These are phyloP conservation scores for Lethenteron camtschaticum DNA, from an alignment of 2,113 vertebrate species.

Conservation along the genomic window DNA sequence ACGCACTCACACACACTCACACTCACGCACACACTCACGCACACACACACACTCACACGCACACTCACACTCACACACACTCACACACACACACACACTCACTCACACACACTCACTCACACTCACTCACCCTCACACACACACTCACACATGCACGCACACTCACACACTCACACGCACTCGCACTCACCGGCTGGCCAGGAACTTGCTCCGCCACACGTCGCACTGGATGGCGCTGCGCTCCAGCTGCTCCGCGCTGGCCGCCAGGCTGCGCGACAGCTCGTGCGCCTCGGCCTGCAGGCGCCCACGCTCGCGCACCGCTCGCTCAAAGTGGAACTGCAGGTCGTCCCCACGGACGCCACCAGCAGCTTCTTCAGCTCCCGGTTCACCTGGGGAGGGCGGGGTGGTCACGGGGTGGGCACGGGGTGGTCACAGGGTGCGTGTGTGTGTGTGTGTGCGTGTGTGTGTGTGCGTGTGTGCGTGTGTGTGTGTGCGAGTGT, in stretches of 20 bases:
- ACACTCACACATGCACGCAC: no score
- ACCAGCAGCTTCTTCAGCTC: slow-evolving; percentile 85
- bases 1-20: no score
- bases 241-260: slow-evolving; percentile 62
- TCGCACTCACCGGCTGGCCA: slow-evolving; percentile 58
- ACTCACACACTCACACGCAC: no score
- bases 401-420: background rate
- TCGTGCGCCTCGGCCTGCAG: slow-evolving; percentile 74
- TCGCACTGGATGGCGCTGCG: slow-evolving; percentile 91
- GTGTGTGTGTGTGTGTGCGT: background rate
- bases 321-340: slow-evolving; percentile 81
- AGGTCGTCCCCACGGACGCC: slow-evolving; percentile 76
- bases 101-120: no score
- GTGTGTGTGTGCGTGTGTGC: background rate
- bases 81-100: no score
- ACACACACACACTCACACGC: no score
- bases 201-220: slow-evolving; percentile 97
- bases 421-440: background rate
- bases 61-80: no score
- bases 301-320: slow-evolving; percentile 79
- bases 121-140: no score
- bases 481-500: background rate
- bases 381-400: slow-evolving; percentile 54
- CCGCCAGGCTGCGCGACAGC: slow-evolving; percentile 34
- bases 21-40: no score